Evolutionary conservation across 1,140 invertebrate genomes (phyloP), one percentile per base, ranked within the genome.

Genomic region (Penaeus chinensis): DNA sequence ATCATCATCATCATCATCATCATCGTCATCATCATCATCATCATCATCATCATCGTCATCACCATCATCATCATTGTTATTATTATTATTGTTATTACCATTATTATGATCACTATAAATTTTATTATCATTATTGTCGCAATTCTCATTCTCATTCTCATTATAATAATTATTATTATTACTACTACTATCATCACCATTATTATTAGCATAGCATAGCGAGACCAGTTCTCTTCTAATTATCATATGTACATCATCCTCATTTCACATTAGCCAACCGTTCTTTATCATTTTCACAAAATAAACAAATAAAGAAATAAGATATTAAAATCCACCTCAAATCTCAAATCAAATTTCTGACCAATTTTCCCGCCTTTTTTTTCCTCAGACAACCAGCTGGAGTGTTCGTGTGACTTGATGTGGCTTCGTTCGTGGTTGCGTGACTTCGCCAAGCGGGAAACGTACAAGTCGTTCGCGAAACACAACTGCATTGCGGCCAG

Each of bases 341-440:
- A n/a, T n/a, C n/a, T n/a, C n/a, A n/a, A n/a, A n/a, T 16, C 69
- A 22, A 27, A 47, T 60, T 79, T 60, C 61, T 42, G 19, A 47
- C 61, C 77, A 42, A 42, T 79, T 60, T 79, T 60, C 61, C 77
- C 61, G n/a, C 61, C 77, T 8, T 77, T n/a, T 32, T 47, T 8
- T 8, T 76, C 84, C 84, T 89, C 92, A 98, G 97, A 97, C 93
- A 98, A 98, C 92, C 96, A 96, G 1, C 92, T 98, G 89, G 93
- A 95, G 65, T 98, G 97, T 91, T 95, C 96, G 90, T 98, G 97
- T 91, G 95, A 97, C 89, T 93, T 98, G 71, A 94, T 95, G 74
- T 98, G 97, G 97, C 96, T 97, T 91, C 94, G 95, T 65, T 94
- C 94, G 69, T 97, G 96, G 95, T 91, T 97, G n/a, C 82, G 84